These are phyloP conservation scores for Hydropsyche tenuis DNA, from an alignment of 1,140 invertebrate species.

Conservation along the genomic window DNA sequence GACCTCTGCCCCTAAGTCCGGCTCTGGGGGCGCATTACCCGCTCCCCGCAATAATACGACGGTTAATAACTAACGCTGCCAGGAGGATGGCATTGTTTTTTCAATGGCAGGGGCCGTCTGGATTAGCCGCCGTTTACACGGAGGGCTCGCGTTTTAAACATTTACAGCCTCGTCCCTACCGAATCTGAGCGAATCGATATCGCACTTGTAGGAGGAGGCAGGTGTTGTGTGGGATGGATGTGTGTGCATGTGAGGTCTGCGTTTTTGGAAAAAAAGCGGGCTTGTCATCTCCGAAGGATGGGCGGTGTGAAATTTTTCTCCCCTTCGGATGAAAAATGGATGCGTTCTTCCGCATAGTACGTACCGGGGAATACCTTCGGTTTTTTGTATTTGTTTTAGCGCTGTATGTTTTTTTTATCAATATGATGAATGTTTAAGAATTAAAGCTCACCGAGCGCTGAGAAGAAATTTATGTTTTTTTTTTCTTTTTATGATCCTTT, in stretches of 20 bases:
- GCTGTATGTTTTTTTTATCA: not conserved
- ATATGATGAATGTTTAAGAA: constrained; percentile 13
- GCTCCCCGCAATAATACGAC: constrained; percentile 39
- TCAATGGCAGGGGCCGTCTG: constrained; percentile 16
- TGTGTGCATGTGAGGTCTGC: not conserved
- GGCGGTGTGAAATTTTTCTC: not conserved
- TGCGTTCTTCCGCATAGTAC: constrained; percentile 1
- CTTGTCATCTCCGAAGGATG: constrained; percentile 18
- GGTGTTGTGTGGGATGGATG: constrained; percentile 1
- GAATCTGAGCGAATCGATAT: constrained; percentile 38
- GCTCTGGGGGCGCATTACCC: constrained; percentile 27
- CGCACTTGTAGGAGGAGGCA: not conserved
- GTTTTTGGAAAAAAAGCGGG: not conserved
- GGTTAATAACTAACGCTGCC: constrained; percentile 45
- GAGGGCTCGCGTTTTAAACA: constrained; percentile 25
- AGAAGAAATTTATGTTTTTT: too few species aligned
- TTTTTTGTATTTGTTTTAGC: constrained; percentile 18
- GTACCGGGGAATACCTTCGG: constrained; percentile 1
- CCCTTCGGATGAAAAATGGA: constrained; percentile 27
- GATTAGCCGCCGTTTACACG: constrained; percentile 30
- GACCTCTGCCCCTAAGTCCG: constrained; percentile 8
- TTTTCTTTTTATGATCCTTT: too few species aligned
- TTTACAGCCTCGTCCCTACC: constrained; percentile 19
- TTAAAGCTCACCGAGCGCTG: not conserved
- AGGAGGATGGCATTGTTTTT: constrained; percentile 38